These are phyloP conservation scores for Philereme vetulata DNA, from an alignment of 2,888 invertebrate genomes.

Conservation along the genomic window DNA sequence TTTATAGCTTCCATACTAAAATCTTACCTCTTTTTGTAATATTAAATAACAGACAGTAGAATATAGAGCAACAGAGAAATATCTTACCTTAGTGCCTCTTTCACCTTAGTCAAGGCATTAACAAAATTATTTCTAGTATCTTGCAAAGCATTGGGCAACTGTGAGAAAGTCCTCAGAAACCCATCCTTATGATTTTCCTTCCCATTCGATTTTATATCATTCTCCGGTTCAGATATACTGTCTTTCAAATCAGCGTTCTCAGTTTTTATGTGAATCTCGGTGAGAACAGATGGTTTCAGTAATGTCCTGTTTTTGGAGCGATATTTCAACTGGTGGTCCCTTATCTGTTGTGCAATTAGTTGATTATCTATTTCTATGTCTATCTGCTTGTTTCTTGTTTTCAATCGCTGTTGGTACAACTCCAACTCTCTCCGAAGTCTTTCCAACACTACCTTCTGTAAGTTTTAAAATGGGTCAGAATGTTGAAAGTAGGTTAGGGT, in stretches of 20 bases:
- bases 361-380: constrained; percentile 74
- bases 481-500: constrained; percentile 7
- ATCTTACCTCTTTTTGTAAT: too few relatives aligned
- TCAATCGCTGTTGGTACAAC: constrained; percentile 75
- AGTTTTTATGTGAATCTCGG: constrained; percentile 73
- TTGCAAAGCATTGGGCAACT: constrained; percentile 59
- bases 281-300: constrained; percentile 75
- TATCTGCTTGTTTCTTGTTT: constrained; percentile 70
- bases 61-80: background rate
- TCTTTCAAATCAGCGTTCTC: constrained; percentile 65
- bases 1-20: too few relatives aligned
- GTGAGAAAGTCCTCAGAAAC: constrained; percentile 59
- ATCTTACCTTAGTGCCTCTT: constrained; percentile 71
- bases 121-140: constrained; percentile 72
- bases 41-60: too few relatives aligned
- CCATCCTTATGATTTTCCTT: constrained; percentile 71
- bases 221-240: constrained; percentile 68
- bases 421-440: constrained; percentile 83
- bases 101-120: constrained; percentile 75
- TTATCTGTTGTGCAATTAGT: constrained; percentile 73
- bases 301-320: constrained; percentile 64
- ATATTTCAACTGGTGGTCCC: constrained; percentile 72
- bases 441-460: constrained; percentile 83
- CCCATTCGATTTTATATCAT: constrained; percentile 65
- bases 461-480: constrained; percentile 28